Evolutionary conservation across 2,113 vertebrate genomes (phyloP), one percentile per base, ranked within the genome.

Genomic region (Ellobius talpinus): DNA sequence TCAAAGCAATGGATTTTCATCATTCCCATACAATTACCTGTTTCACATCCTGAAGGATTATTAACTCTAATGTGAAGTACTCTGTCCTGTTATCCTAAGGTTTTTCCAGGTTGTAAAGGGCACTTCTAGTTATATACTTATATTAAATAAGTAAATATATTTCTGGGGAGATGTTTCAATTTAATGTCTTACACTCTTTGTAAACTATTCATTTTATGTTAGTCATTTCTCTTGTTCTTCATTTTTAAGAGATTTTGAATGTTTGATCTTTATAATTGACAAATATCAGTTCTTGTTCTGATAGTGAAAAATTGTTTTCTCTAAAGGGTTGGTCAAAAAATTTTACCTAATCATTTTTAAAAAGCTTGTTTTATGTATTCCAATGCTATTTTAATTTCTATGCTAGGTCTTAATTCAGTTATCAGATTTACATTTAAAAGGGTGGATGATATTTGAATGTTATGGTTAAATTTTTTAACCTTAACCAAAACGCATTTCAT

Each of bases 351-450:
- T 31, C 77, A 76, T 90, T 5, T 96, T 95, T 50, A 68, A 12
- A 85, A 63, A 65, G 13, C 91, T 97, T 93, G 68, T 94, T 91
- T 17, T 24, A 14, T 58, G 55, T 96, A 55, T 65, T 97, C 7
- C 0, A 87, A 33, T 94, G 24, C n/a, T 97, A 84, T 97, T 95
- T 96, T 95, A 4, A 1, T 91, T 96, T 96, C 89, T 82, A 26
- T 76, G 73, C 78, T 98, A 97, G 97, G 58, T 98, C 89, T 96
- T 97, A 29, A 89, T 97, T 1, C 79, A 6, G 87, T 97, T 97
- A 97, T 93, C 97, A 90, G 91, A 68, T 94, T 2, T 39, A 85
- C 42, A 89, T 42, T 97, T 97, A 91, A 97, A 82, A 96, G 97
- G 94, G 96, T 93, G 97, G 96, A 73, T 96, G 70, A 45, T 61